phyloP scores from a whole-genome alignment of 2,113 vertebrate genomes.

The Siphamia tubifer region DNA sequence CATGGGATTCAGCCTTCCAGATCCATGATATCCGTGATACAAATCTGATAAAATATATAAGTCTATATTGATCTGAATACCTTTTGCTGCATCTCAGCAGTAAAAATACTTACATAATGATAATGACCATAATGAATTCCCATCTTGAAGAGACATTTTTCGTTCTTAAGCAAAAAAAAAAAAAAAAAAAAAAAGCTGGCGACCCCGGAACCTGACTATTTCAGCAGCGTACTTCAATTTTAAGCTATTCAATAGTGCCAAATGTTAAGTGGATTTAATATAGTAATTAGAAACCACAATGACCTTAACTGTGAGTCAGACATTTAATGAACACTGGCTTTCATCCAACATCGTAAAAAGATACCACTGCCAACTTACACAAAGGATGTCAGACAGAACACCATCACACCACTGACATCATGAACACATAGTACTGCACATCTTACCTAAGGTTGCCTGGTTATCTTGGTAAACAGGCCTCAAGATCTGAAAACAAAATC shows the following conservation, averaged over 20 bases:
- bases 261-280: neutral
- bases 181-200: no score
- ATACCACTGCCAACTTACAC: neutral
- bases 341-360: neutral
- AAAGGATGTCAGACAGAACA: neutral
- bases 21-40: no score
- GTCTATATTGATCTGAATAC: no score
- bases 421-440: neutral
- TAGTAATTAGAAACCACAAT: conserved; percentile 2
- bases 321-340: neutral
- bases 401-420: neutral
- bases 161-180: no score
- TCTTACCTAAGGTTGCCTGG: conserved; percentile 82
- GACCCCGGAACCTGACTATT: no score
- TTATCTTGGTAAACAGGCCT: conserved; percentile 88
- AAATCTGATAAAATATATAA: no score
- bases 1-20: no score
- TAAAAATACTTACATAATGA: no score
- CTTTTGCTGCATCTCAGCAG: no score
- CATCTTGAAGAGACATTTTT: no score
- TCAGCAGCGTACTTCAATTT: no score
- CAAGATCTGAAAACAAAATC: conserved; percentile 81
- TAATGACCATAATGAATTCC: no score
- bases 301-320: neutral
- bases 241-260: neutral